Evolutionary conservation across 2,113 vertebrate genomes (phyloP), one percentile per base, ranked within the genome.

Genomic region (Gnathonemus echidnorhynchus): DNA sequence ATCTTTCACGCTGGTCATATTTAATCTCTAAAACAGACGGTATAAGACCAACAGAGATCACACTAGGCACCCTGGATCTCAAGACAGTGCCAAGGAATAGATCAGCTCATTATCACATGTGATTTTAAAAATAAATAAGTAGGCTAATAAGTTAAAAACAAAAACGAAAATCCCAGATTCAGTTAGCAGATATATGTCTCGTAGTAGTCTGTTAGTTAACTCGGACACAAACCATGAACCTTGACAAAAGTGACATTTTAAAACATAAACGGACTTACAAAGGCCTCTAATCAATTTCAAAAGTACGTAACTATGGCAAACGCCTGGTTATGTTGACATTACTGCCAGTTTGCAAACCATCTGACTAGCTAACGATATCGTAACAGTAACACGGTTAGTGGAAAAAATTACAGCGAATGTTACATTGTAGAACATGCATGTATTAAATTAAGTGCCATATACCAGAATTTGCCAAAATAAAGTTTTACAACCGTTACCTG

Each of bases 1-100:
- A 90, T 96, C 95, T 21, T 91, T 94, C 4, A 96, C 93, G 46
- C 93, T 95, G 1, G 89, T 89, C 94, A 95, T 95, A 52, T 15
- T 7, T 48, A 27, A 70, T 31, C 58, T 27, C 48, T 89, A 85
- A 66, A 74, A 50, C 84, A 5, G 13, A 58, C n/a, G 77, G 24
- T 53, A 88, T 24, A 95, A 92, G 92, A 86, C 91, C 85, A 93
- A 90, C 2, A 42, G 24, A 10, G 24, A 48, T 3, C 39, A 10
- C 45, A 5, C 83, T 24, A 39, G 9, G 39, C 83, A 46, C 83
- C 6, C 17, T 24, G 83, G 17, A 85, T 48, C 83, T 46, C 35
- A 9, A 83, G 15, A 46, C 42, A 45, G 27, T 17, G 31, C 31
- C n/a, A 31, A 66, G 62, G 3, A 70, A 31, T 11, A 70, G 62